Percentiles rank a stretch among this genome's conserved stretches.
phyloP scores from a whole-genome alignment of 2,113 vertebrate species.

The Maccullochella peelii region DNA sequence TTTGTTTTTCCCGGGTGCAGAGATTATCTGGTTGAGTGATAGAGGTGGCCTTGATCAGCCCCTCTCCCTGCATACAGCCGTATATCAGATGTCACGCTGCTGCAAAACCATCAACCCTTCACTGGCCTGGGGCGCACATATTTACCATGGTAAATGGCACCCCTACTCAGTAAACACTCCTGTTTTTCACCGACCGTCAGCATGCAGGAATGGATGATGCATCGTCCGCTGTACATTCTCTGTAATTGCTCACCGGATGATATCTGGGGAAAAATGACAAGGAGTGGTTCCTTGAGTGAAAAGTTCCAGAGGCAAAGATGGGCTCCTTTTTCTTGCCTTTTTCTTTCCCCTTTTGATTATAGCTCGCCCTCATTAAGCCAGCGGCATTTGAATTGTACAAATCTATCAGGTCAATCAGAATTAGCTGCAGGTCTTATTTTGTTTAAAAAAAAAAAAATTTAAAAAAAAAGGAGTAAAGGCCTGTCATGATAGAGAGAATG shows the following conservation, averaged over 20 bases:
- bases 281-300: constrained; percentile 50
- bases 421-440: constrained; percentile 77
- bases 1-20: constrained; percentile 75
- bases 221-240: constrained; percentile 46
- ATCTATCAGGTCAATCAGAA: constrained; percentile 80
- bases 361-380: constrained; percentile 69
- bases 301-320: constrained; percentile 43
- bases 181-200: constrained; percentile 70
- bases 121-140: constrained; percentile 72
- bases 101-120: constrained; percentile 77
- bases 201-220: constrained; percentile 54
- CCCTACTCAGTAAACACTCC: constrained; percentile 72
- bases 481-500: constrained; percentile 63
- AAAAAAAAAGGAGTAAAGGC: constrained; percentile 44
- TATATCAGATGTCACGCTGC: constrained; percentile 80
- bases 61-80: constrained; percentile 58
- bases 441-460: neutral
- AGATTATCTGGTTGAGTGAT: constrained; percentile 83
- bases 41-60: constrained; percentile 82
- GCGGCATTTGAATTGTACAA: constrained; percentile 63
- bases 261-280: constrained; percentile 55
- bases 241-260: constrained; percentile 73
- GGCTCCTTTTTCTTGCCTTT: constrained; percentile 2
- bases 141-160: constrained; percentile 79
- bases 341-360: constrained; percentile 62